Percentiles rank a stretch among this genome's conserved stretches.
phyloP scores from a whole-genome alignment of 64 coral and sea anemone species.

The Hydrozoanthus tunicans region DNA sequence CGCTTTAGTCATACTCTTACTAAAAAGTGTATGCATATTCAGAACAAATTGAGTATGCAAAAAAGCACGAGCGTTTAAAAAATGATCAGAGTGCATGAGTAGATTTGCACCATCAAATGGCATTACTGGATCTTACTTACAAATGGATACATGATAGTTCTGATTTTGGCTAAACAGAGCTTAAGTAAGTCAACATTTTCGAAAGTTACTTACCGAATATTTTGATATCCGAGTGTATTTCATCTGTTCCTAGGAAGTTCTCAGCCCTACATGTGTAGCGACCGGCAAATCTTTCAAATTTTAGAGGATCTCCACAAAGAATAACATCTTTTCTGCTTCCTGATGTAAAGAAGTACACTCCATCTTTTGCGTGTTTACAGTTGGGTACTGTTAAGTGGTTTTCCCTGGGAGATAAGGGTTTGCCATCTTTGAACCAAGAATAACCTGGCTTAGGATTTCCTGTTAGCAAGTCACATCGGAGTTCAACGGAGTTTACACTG shows the following conservation, averaged over 20 bases:
- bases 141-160: too few relatives aligned
- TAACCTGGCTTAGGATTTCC: constrained; percentile 47
- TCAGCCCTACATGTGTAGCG: constrained; percentile 60
- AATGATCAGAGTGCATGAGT: too few relatives aligned
- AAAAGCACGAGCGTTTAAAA: too few relatives aligned
- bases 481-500: background rate
- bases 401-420: background rate
- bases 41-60: too few relatives aligned
- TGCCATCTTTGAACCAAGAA: constrained; percentile 41
- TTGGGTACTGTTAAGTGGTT: background rate
- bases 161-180: too few relatives aligned
- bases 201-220: constrained; percentile 61
- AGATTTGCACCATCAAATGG: too few relatives aligned
- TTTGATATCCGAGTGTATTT: constrained; percentile 46
- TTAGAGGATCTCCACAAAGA: constrained; percentile 21
- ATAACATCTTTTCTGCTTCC: constrained; percentile 13
- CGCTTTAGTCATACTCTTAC: too few relatives aligned
- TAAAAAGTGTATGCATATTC: too few relatives aligned
- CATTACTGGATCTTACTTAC: too few relatives aligned
- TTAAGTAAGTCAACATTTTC: too few relatives aligned
- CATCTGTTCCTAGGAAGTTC: constrained; percentile 56
- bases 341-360: constrained; percentile 13
- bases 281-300: constrained; percentile 38
- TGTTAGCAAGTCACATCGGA: background rate
- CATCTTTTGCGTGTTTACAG: constrained; percentile 40